Evolutionary conservation across 1,140 invertebrate genomes (phyloP).

Genomic region (Theocolax elegans): DNA sequence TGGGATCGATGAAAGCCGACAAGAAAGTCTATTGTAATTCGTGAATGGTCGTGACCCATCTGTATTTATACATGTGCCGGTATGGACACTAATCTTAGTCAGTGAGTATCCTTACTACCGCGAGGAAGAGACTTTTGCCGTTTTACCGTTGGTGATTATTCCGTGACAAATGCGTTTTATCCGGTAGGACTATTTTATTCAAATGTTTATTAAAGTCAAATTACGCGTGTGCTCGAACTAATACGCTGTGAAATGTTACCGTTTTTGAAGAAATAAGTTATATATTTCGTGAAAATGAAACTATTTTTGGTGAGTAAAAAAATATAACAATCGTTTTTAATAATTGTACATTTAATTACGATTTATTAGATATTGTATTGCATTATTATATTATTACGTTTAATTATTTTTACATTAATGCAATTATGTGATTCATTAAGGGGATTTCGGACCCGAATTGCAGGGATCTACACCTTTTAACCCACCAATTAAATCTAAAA

Average conservation of each 20-base stretch:
- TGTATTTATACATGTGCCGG: conserved; percentile 67
- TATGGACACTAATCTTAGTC: conserved; percentile 62
- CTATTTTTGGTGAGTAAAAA: conserved; percentile 50
- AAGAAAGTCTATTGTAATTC: conserved; percentile 70
- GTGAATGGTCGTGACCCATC: conserved; percentile 64
- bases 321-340: too few relatives aligned
- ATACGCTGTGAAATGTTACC: too few relatives aligned
- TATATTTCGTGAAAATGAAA: conserved; percentile 50
- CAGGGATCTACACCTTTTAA: too few relatives aligned
- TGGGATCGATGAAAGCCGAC: conserved; percentile 64
- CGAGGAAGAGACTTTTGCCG: conserved; percentile 51
- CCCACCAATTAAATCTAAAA: too few relatives aligned
- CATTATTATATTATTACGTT: too few relatives aligned
- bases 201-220: background rate
- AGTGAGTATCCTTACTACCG: conserved; percentile 54
- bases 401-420: too few relatives aligned
- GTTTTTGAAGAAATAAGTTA: conserved; percentile 44
- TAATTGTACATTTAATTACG: too few relatives aligned
- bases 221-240: conserved; percentile 28
- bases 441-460: too few relatives aligned
- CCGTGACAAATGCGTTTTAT: conserved; percentile 9
- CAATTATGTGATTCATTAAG: too few relatives aligned
- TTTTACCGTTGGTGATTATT: conserved; percentile 43
- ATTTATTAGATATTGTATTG: too few relatives aligned
- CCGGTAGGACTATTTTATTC: background rate